Conservation (phyloP, 2,888 invertebrate species). For the Lamellibrachia satsuma region DNA sequence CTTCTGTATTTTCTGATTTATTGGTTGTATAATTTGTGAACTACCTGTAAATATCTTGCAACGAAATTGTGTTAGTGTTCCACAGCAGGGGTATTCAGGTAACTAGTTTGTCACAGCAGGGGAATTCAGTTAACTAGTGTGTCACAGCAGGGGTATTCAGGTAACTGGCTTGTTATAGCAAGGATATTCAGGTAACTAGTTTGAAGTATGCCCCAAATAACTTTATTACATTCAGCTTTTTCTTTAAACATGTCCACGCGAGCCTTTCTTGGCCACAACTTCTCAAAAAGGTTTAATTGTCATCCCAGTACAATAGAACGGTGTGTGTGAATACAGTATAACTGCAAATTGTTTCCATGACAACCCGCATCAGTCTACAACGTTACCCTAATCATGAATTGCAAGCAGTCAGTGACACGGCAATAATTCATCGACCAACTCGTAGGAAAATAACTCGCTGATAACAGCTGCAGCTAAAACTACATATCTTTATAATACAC, state of each 20-base stretch:
- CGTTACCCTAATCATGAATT: neutral
- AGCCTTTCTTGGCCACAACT: constrained; percentile 6
- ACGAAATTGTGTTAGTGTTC: neutral
- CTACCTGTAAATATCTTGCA: constrained; percentile 1
- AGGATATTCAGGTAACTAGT: neutral
- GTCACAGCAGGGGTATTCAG: neutral
- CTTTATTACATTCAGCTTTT: neutral
- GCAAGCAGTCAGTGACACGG: neutral
- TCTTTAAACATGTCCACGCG: neutral
- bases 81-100: neutral
- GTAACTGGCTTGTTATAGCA: neutral
- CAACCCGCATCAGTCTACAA: neutral
- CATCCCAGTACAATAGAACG: neutral
- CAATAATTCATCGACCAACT: neutral
- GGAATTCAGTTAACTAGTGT: neutral
- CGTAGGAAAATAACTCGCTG: neutral
- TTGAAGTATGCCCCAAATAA: neutral
- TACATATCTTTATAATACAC: constrained; percentile 13
- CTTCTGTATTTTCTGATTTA: neutral
- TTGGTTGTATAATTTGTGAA: neutral
- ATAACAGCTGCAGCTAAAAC: constrained; percentile 1
- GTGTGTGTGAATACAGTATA: constrained; percentile 5
- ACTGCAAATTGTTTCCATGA: neutral
- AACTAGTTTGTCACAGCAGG: neutral
- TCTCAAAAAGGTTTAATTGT: neutral